Percentiles rank a stretch among this genome's conserved stretches.
phyloP scores from a whole-genome alignment of 2,113 vertebrate genomes.

The Onychorhynchus coronatus region DNA sequence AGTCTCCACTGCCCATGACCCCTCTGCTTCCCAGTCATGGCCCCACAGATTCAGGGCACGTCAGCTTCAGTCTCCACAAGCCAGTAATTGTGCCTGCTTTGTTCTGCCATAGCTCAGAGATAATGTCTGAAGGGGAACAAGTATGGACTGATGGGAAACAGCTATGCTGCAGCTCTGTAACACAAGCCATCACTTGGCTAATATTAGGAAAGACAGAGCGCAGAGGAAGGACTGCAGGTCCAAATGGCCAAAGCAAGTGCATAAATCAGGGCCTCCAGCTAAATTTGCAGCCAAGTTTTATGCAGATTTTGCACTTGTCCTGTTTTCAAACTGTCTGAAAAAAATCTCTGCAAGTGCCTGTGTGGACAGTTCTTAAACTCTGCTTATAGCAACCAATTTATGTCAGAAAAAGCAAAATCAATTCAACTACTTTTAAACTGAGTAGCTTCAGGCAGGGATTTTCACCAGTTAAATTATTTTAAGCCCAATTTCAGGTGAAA shows the following conservation, averaged over 20 bases:
- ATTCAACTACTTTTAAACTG: background rate
- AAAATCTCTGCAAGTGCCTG: background rate
- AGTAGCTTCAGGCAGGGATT: background rate
- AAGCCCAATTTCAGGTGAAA: background rate
- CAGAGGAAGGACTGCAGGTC: background rate
- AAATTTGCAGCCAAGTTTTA: background rate
- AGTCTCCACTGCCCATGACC: fast-evolving
- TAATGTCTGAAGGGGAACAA: background rate
- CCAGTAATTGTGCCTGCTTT: background rate
- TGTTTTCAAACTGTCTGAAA: background rate
- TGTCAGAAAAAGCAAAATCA: background rate
- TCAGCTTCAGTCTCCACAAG: background rate
- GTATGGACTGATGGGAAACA: background rate
- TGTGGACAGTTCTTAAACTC: background rate
- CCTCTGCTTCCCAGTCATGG: background rate
- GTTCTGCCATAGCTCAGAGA: background rate
- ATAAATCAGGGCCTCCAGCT: background rate
- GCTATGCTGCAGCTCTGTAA: background rate
- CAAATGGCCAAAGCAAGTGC: background rate
- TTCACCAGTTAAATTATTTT: background rate
- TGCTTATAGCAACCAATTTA: background rate
- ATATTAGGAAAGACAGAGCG: background rate
- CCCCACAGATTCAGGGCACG: fast-evolving
- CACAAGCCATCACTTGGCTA: background rate
- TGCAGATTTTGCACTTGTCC: background rate